Conservation (phyloP, 1,140 invertebrate species). For the Melitaea cinxia region DNA sequence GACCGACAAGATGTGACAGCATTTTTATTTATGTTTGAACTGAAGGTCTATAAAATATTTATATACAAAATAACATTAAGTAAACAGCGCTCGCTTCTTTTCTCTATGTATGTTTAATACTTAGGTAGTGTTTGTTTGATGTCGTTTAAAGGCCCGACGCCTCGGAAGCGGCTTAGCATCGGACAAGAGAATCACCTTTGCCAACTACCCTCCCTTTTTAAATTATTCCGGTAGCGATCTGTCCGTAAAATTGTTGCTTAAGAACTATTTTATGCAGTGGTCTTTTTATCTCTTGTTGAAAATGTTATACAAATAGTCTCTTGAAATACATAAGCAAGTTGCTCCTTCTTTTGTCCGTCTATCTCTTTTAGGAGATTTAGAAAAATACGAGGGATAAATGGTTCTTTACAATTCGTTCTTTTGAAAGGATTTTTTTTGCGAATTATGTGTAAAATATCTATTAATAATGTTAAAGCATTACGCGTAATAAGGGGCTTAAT, state of each 20-base stretch:
- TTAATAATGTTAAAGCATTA: neutral
- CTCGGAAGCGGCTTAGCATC: slow-evolving; percentile 50
- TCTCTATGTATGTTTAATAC: slow-evolving; percentile 73
- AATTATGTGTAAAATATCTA: neutral
- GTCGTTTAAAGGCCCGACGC: slow-evolving; percentile 52
- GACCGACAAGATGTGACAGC: slow-evolving; percentile 12
- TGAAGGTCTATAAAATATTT: slow-evolving; percentile 66
- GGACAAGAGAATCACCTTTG: slow-evolving; percentile 51
- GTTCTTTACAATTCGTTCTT: slow-evolving; percentile 6
- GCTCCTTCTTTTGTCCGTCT: slow-evolving; percentile 26
- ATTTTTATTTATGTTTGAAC: slow-evolving; percentile 71
- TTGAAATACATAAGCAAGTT: slow-evolving; percentile 31
- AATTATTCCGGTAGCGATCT: slow-evolving; percentile 59
- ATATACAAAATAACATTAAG: slow-evolving; percentile 72
- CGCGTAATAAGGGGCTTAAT: neutral
- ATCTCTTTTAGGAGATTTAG: slow-evolving; percentile 22
- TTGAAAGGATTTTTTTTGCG: neutral
- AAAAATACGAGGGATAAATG: slow-evolving; percentile 23
- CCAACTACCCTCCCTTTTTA: slow-evolving; percentile 41
- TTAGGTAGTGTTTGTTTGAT: slow-evolving; percentile 69
- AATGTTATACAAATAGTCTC: slow-evolving; percentile 32
- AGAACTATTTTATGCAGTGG: slow-evolving; percentile 35
- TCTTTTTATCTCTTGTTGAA: slow-evolving; percentile 33
- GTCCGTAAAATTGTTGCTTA: slow-evolving; percentile 57
- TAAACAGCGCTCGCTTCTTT: slow-evolving; percentile 60